Percentiles rank a stretch among this genome's conserved stretches.
Evolutionary conservation across 2,113 vertebrate species (phyloP).

Genomic region (Labeo catla): DNA sequence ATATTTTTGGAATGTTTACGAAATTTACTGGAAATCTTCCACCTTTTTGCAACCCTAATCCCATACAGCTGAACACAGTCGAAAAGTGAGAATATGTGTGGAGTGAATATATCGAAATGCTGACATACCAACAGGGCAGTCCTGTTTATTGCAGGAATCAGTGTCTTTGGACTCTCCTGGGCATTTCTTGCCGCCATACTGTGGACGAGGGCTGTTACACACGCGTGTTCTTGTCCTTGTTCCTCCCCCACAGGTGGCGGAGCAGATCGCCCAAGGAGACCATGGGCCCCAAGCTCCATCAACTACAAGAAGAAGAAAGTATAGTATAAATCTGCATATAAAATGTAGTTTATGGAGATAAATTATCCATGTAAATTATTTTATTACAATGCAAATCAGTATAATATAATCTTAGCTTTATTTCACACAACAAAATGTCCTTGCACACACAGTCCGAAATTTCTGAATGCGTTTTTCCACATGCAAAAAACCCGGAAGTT

Average conservation of each 20-base stretch:
- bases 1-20: too few species aligned
- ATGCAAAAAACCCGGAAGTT: too few species aligned
- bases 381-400: background rate
- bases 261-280: slow-evolving; percentile 95
- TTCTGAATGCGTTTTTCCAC: too few species aligned
- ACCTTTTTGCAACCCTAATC: too few species aligned
- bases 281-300: slow-evolving; percentile 95
- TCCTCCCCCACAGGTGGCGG: slow-evolving; percentile 89
- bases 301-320: slow-evolving; percentile 71
- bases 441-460: too few species aligned
- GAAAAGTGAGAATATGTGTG: background rate
- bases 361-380: background rate
- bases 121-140: slow-evolving; percentile 87
- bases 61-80: background rate
- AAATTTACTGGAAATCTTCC: too few species aligned
- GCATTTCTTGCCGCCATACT: slow-evolving; percentile 86
- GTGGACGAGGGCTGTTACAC: slow-evolving; percentile 91
- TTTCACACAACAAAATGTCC: too few species aligned
- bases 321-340: background rate
- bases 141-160: slow-evolving; percentile 86
- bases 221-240: slow-evolving; percentile 82
- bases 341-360: background rate
- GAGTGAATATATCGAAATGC: background rate
- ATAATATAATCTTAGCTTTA: background rate
- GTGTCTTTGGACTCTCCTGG: slow-evolving; percentile 81